Conservation (phyloP, 2,888 invertebrate species). For the Pristionchus fissidentatus region DNA sequence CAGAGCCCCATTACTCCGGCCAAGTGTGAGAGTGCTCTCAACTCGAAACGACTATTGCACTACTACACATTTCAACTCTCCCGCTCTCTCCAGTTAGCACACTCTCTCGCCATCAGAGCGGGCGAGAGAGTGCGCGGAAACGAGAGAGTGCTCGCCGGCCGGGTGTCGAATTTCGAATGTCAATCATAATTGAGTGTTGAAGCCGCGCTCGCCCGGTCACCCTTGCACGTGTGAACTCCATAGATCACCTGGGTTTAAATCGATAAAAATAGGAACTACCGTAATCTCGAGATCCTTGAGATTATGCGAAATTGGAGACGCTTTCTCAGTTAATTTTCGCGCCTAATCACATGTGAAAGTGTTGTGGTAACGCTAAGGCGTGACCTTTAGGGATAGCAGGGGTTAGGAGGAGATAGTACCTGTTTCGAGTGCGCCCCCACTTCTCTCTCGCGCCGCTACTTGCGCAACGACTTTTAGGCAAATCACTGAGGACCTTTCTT, state of each 20-base stretch:
- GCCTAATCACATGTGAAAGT: slow-evolving; percentile 27
- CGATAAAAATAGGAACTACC: neutral
- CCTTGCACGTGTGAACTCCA: slow-evolving; percentile 23
- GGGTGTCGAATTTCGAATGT: slow-evolving; percentile 31
- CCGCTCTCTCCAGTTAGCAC: neutral
- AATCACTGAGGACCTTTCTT: neutral
- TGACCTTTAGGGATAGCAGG: too few relatives aligned
- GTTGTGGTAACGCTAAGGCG: slow-evolving; percentile 7
- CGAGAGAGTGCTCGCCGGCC: neutral
- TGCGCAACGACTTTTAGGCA: slow-evolving; percentile 18
- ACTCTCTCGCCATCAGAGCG: neutral
- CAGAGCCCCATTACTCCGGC: slow-evolving; percentile 17
- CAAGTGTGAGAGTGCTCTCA: slow-evolving; percentile 13
- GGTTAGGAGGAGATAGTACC: slow-evolving; percentile 35
- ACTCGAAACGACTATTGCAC: slow-evolving; percentile 43
- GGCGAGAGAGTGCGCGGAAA: neutral
- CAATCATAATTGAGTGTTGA: slow-evolving; percentile 40
- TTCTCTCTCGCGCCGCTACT: neutral
- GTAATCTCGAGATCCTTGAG: too few relatives aligned
- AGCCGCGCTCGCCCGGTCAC: slow-evolving; percentile 7
- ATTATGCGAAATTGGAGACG: too few relatives aligned
- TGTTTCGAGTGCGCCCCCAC: slow-evolving; percentile 11
- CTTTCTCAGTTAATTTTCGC: slow-evolving; percentile 1
- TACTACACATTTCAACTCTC: slow-evolving; percentile 15
- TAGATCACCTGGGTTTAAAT: neutral